Conservation (phyloP, 2,797 vertebrate genomes). For the Enteromius anoplus region DNA sequence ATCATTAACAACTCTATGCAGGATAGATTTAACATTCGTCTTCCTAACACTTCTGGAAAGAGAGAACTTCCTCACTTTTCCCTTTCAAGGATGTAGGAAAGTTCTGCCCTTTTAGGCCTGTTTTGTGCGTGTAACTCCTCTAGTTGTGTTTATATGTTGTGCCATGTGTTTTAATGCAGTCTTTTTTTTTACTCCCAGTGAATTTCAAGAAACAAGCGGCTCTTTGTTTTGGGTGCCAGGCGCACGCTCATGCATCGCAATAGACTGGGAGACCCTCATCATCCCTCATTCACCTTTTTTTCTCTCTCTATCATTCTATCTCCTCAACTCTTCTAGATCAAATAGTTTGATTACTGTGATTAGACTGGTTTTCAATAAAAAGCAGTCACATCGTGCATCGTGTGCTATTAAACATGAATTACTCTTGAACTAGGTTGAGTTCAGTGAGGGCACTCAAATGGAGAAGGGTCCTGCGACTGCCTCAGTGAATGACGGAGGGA, state of each 20-base stretch:
- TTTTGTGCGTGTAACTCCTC: background rate
- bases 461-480: constrained; percentile 31
- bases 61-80: background rate
- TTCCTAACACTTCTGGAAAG: background rate
- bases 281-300: constrained; percentile 1
- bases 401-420: background rate
- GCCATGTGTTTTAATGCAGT: constrained; percentile 40
- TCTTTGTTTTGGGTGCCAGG: constrained; percentile 59
- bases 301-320: background rate
- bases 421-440: background rate
- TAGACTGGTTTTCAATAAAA: background rate
- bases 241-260: constrained; percentile 14
- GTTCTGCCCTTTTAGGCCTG: constrained; percentile 9
- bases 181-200: constrained; percentile 27
- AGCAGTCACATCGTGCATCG: background rate
- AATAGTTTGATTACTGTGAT: background rate
- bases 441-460: constrained; percentile 1
- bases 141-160: constrained; percentile 33
- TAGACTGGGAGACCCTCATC: constrained; percentile 19
- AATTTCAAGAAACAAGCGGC: constrained; percentile 47
- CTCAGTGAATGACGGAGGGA: constrained; percentile 38
- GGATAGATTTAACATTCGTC: background rate
- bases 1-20: background rate
- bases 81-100: background rate
- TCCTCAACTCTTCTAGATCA: background rate